Conservation (phyloP, 1,140 invertebrate species). For the Onthophagus taurus region DNA sequence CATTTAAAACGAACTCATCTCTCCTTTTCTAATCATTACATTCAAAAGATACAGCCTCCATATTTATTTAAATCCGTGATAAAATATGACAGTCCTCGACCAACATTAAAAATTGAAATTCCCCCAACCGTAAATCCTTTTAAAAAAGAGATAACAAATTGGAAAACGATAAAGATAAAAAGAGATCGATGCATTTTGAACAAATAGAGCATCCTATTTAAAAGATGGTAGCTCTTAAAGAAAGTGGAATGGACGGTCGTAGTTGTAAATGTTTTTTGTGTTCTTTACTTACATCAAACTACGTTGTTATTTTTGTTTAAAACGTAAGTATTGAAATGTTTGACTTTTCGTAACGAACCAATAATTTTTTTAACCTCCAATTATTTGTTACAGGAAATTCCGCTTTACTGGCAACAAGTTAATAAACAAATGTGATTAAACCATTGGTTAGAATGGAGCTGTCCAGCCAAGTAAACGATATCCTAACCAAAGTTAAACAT, state of each 20-base stretch:
- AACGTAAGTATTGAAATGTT: conserved; percentile 6
- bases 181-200: no score
- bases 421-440: conserved; percentile 15
- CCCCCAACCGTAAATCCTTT: background rate
- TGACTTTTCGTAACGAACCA: conserved; percentile 1
- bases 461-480: conserved; percentile 18
- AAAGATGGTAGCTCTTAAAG: no score
- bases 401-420: conserved; percentile 1
- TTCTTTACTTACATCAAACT: conserved; percentile 5
- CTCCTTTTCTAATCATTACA: no score
- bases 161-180: background rate
- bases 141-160: background rate
- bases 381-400: conserved; percentile 13
- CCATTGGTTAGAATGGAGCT: conserved; percentile 24
- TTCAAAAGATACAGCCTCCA: no score
- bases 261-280: conserved; percentile 12
- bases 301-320: conserved; percentile 13
- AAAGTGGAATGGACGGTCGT: conserved; percentile 22
- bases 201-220: no score
- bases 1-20: no score
- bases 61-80: no score
- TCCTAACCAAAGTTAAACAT: conserved; percentile 9
- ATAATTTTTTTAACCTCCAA: conserved; percentile 2
- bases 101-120: conserved; percentile 8
- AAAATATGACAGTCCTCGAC: conserved; percentile 2